Evolutionary conservation across 2,113 vertebrate species (phyloP).

Genomic region (Otolemur garnettii): DNA sequence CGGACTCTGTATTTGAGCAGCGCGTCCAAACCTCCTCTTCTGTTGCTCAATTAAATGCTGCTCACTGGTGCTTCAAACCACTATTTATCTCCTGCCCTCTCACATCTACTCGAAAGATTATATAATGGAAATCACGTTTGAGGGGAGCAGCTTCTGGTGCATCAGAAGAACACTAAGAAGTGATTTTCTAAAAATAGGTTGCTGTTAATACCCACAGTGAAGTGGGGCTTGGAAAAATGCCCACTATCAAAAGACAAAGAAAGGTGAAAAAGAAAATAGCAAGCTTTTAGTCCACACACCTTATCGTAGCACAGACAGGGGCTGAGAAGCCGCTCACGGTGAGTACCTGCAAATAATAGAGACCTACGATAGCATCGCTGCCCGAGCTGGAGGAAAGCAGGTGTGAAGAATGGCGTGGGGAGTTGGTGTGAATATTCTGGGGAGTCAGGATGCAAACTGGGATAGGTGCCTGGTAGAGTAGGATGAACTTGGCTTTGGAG

Average conservation of each 20-base stretch:
- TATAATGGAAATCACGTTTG: background rate
- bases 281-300: background rate
- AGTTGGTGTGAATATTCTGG: background rate
- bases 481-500: background rate
- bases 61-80: conserved; percentile 66
- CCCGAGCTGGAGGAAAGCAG: background rate
- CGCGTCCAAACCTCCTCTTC: conserved; percentile 5
- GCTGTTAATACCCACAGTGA: conserved; percentile 75
- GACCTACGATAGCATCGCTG: background rate
- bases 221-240: conserved; percentile 70
- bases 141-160: background rate
- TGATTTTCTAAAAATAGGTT: conserved; percentile 72
- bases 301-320: conserved; percentile 33
- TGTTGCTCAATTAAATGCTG: conserved; percentile 67
- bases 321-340: conserved; percentile 57
- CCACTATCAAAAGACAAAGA: conserved; percentile 59
- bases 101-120: conserved; percentile 33
- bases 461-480: rapidly evolving
- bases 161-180: conserved; percentile 48
- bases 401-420: background rate
- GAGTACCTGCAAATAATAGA: conserved; percentile 42
- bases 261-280: background rate
- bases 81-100: conserved; percentile 71
- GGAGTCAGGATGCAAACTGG: background rate
- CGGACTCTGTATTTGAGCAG: conserved; percentile 57